Evolutionary conservation across 2,797 vertebrate genomes (phyloP).

Genomic region (Silurus aristotelis): DNA sequence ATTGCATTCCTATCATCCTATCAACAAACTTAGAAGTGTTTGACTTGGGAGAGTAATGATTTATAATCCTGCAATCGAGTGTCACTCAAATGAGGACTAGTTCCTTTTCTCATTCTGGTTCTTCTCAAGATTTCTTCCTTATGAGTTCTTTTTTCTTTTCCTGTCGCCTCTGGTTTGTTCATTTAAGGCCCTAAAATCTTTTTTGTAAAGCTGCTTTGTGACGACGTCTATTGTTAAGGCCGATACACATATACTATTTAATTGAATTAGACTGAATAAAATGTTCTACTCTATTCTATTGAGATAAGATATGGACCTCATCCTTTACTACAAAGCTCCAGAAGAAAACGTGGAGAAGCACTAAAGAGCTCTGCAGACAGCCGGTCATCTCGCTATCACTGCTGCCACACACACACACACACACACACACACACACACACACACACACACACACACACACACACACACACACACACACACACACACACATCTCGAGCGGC

Average conservation of each 20-base stretch:
- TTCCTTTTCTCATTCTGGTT: neutral
- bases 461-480: conserved; percentile 60
- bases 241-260: neutral
- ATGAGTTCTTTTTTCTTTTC: neutral
- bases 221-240: neutral
- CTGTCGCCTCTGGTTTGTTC: neutral
- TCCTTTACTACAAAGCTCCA: conserved; percentile 72
- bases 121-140: neutral
- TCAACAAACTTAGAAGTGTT: neutral
- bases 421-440: conserved; percentile 56
- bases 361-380: conserved; percentile 78
- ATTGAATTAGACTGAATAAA: conserved; percentile 12
- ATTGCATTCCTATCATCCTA: neutral
- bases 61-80: neutral
- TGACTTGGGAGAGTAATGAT: neutral
- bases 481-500: conserved; percentile 68
- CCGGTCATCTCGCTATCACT: conserved; percentile 77
- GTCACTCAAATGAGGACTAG: neutral
- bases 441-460: conserved; percentile 64
- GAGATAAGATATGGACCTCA: conserved; percentile 58
- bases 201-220: conserved; percentile 1
- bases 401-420: conserved; percentile 65
- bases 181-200: conserved; percentile 7
- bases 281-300: conserved; percentile 15
- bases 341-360: conserved; percentile 71